Evolutionary conservation across 2,113 vertebrate species (phyloP), one percentile per base, ranked within the genome.

Genomic region (Pomatorhinus ruficollis): DNA sequence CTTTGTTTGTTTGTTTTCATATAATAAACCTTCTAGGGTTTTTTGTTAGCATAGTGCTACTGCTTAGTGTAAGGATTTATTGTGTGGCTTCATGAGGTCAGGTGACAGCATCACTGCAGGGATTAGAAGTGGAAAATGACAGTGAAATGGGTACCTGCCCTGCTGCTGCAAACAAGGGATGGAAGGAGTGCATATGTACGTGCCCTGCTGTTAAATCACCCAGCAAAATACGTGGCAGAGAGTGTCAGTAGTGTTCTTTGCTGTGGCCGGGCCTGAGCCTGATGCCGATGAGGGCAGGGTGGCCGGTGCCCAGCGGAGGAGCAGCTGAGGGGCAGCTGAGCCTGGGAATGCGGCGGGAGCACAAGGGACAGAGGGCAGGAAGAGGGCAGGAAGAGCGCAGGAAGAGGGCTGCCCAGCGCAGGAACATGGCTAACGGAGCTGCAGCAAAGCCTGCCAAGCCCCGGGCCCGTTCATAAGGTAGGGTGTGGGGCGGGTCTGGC

Each of bases 251-350:
- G 19, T 4, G 16, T 12, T 20, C 30, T 74, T 22, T 24, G 27
- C 18, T 30, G 22, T 2, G 44, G 47, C 24, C 9, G 25, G 78
- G 33, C 40, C 28, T 9, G 70, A 88, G 45, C 15, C 40, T 7
- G 35, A 13, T 0, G 1, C n/a, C 0, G 0, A 45, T 15, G 39
- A 52, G 40, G 65, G 57, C 60, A 35, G 33, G 23, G 33, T 5
- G 49, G n/a, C 28, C 0, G 9, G 57, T 4, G 15, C 20, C 13
- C 1, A 0, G 9, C 0, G n/a, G 8, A n/a, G 33, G 14, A 60
- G 25, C 52, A 3, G 39, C 35, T 10, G 1, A 2, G 5, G 47
- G 22, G 19, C 84, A 35, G 61, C 57, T 24, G 20, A 22, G 57
- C 30, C 75, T 30, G 37, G 57, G 66, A 15, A 8, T 3, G 19